A percentile compares a stretch with the other conserved stretches of the same genome.
These are phyloP conservation scores for Pantherophis guttatus DNA, from an alignment of 2,113 vertebrate species.

Conservation along the genomic window DNA sequence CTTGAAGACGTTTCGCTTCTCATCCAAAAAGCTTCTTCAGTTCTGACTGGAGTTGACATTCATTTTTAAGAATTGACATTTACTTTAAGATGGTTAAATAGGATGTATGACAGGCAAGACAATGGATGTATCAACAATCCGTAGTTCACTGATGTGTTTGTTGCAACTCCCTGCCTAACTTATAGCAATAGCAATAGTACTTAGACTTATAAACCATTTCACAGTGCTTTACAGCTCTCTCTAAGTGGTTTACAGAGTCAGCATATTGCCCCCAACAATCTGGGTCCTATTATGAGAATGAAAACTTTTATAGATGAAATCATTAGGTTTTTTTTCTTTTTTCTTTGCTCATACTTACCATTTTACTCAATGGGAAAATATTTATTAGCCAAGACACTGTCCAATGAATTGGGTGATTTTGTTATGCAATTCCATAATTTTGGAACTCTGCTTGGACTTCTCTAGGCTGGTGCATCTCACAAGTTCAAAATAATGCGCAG, in stretches of 20 bases:
- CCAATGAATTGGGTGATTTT: neutral
- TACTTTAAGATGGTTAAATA: neutral
- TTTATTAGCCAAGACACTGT: neutral
- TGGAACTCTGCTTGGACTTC: neutral
- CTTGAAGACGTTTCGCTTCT: neutral
- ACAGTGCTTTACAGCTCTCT: too few relatives aligned
- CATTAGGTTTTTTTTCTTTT: neutral
- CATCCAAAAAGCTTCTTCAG: too few relatives aligned
- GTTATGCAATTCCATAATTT: neutral
- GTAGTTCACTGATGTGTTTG: neutral
- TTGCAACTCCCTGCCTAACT: neutral
- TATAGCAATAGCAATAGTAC: too few relatives aligned
- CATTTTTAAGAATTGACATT: neutral
- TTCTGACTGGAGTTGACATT: too few relatives aligned
- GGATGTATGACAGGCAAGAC: neutral
- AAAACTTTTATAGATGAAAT: neutral
- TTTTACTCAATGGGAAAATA: neutral
- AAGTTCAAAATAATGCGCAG: neutral
- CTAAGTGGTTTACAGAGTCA: too few relatives aligned
- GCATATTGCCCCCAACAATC: too few relatives aligned
- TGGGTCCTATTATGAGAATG: neutral
- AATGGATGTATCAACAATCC: neutral
- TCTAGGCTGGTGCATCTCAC: neutral
- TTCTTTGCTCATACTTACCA: neutral
- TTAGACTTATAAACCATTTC: too few relatives aligned